A percentile compares a stretch with the other conserved stretches of the same genome.
phyloP scores from a whole-genome alignment of 2,888 invertebrate species.

The Aspidiotus rigidus region DNA sequence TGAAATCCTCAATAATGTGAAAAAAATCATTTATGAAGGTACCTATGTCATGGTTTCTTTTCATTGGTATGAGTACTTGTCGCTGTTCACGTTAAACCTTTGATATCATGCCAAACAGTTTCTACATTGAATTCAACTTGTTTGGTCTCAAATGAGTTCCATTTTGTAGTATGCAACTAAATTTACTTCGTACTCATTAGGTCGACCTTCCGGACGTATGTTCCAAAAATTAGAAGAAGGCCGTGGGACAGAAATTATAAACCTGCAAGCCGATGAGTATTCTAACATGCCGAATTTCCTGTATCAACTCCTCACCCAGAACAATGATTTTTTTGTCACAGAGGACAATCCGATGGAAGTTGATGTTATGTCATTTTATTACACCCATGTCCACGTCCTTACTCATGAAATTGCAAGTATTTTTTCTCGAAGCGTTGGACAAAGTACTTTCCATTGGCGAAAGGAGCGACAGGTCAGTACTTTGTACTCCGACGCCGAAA shows the following conservation, averaged over 20 bases:
- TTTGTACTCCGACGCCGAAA: too few relatives aligned
- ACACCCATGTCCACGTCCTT: not conserved
- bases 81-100: not conserved
- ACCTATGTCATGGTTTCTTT: too few relatives aligned
- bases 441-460: not conserved
- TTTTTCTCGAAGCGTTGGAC: not conserved
- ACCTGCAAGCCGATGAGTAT: too few relatives aligned
- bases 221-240: not conserved
- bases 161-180: too few relatives aligned
- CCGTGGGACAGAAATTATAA: not conserved
- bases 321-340: not conserved
- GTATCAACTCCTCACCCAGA: not conserved
- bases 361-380: not conserved
- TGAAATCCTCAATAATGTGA: too few relatives aligned
- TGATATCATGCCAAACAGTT: too few relatives aligned
- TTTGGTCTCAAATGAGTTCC: too few relatives aligned
- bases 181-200: too few relatives aligned
- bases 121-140: too few relatives aligned
- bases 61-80: too few relatives aligned
- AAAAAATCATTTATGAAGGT: too few relatives aligned
- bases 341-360: not conserved
- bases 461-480: not conserved
- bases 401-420: not conserved
- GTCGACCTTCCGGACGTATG: not conserved
- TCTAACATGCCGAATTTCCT: not conserved